Evolutionary conservation across 2,113 vertebrate genomes (phyloP).

Genomic region (Bufo bufo): DNA sequence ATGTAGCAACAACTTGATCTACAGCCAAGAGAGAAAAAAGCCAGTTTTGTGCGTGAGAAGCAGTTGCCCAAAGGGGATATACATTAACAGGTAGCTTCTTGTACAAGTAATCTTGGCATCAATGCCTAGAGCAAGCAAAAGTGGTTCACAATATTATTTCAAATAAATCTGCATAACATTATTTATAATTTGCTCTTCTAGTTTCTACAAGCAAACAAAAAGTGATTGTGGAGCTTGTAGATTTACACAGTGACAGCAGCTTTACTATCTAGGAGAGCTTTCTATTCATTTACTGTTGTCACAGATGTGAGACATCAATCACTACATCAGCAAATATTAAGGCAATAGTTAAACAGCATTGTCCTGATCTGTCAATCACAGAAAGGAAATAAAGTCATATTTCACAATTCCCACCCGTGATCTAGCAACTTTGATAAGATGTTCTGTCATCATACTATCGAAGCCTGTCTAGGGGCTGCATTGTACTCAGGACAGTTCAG

Average conservation of each 20-base stretch:
- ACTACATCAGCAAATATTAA: slow-evolving; percentile 51
- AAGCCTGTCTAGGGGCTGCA: too few relatives aligned
- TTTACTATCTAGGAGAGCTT: slow-evolving; percentile 46
- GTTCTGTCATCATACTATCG: too few relatives aligned
- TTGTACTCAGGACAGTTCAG: too few relatives aligned
- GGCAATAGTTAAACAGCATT: slow-evolving; percentile 61
- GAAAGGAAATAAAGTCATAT: neutral
- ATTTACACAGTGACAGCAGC: slow-evolving; percentile 54
- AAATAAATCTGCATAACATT: slow-evolving; percentile 74
- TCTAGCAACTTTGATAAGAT: too few relatives aligned
- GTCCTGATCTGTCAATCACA: slow-evolving; percentile 30
- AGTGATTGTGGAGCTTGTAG: slow-evolving; percentile 36
- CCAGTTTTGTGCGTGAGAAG: slow-evolving; percentile 82
- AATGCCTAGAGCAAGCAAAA: slow-evolving; percentile 76
- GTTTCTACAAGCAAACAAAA: slow-evolving; percentile 66
- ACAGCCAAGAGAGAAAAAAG: slow-evolving; percentile 74
- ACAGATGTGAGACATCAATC: slow-evolving; percentile 13
- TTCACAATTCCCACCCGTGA: too few relatives aligned
- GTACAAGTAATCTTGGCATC: slow-evolving; percentile 82
- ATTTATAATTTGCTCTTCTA: slow-evolving; percentile 72
- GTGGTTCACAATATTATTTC: slow-evolving; percentile 76
- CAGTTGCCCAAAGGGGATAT: slow-evolving; percentile 79
- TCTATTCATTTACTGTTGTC: slow-evolving; percentile 27
- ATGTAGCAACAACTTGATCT: slow-evolving; percentile 74
- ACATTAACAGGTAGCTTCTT: slow-evolving; percentile 81